These are phyloP conservation scores for Trachemys scripta DNA, from an alignment of 2,113 vertebrate species.

Conservation along the genomic window DNA sequence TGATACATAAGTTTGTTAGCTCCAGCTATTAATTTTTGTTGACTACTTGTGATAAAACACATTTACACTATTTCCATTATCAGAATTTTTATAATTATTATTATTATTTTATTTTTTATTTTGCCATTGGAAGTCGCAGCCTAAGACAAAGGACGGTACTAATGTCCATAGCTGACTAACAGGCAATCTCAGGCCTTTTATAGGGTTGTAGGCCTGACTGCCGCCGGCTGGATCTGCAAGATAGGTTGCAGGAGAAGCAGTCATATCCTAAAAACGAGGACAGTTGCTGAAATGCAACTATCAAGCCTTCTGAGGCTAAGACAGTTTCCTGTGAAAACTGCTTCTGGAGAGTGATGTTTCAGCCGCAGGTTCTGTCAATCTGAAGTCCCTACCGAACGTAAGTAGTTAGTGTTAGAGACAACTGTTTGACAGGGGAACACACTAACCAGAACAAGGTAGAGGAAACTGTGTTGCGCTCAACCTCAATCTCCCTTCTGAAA, in stretches of 20 bases:
- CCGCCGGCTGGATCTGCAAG: background rate
- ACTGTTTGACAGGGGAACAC: background rate
- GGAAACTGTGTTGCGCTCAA: background rate
- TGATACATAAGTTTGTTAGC: background rate
- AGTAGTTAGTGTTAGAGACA: background rate
- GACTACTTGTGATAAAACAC: background rate
- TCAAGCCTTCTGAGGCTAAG: background rate
- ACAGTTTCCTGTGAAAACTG: background rate
- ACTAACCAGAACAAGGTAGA: background rate
- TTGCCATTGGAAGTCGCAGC: background rate
- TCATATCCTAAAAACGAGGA: background rate
- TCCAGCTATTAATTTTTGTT: background rate
- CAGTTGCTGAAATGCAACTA: background rate
- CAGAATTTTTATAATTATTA: background rate
- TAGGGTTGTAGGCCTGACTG: background rate
- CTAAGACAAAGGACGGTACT: background rate
- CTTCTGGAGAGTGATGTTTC: no score
- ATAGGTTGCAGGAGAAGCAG: background rate
- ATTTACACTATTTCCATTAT: background rate
- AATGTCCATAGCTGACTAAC: background rate
- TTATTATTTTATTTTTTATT: background rate
- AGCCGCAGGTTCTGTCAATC: no score
- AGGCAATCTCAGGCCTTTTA: background rate
- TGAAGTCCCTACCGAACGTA: no score
- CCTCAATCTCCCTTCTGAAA: background rate